A percentile compares a stretch with the other conserved stretches of the same genome.
phyloP scores from a whole-genome alignment of 2,888 invertebrate genomes.

The Marronus borbonicus region DNA sequence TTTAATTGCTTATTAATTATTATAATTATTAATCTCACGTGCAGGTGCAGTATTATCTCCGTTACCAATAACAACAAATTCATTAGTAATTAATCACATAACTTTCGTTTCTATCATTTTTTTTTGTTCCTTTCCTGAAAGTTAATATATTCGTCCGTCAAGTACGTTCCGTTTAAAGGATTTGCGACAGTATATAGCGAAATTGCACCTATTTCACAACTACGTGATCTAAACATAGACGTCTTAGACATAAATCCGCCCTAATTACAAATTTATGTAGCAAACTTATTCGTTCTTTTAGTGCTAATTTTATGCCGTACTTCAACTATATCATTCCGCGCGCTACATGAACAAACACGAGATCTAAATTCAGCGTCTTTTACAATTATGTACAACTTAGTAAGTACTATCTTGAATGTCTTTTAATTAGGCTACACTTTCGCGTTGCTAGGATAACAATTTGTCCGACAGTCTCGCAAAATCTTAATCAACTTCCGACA shows the following conservation, averaged over 20 bases:
- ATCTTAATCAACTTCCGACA: constrained; percentile 49
- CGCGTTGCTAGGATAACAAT: constrained; percentile 40
- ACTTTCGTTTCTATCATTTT: no score
- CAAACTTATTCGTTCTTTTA: constrained; percentile 17
- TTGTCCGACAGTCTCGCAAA: constrained; percentile 46
- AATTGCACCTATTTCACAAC: no score
- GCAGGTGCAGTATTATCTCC: no score
- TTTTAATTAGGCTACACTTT: constrained; percentile 46
- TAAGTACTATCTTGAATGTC: constrained; percentile 33
- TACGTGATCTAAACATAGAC: background rate
- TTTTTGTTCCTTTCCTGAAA: no score
- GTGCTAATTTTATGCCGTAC: constrained; percentile 22
- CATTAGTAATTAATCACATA: no score
- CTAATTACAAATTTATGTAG: constrained; percentile 16
- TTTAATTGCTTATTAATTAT: no score
- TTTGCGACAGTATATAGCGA: no score
- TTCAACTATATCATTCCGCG: background rate
- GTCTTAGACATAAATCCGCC: background rate
- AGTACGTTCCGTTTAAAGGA: no score
- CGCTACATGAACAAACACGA: constrained; percentile 31
- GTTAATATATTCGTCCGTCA: no score
- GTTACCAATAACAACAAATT: no score
- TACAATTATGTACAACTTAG: constrained; percentile 14
- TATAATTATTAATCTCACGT: no score
- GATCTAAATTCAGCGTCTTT: constrained; percentile 30